Percentiles rank a stretch among this genome's conserved stretches.
Evolutionary conservation across 64 coral and sea anemone genomes (phyloP).

Genomic region (Pocillopora damicornis): DNA sequence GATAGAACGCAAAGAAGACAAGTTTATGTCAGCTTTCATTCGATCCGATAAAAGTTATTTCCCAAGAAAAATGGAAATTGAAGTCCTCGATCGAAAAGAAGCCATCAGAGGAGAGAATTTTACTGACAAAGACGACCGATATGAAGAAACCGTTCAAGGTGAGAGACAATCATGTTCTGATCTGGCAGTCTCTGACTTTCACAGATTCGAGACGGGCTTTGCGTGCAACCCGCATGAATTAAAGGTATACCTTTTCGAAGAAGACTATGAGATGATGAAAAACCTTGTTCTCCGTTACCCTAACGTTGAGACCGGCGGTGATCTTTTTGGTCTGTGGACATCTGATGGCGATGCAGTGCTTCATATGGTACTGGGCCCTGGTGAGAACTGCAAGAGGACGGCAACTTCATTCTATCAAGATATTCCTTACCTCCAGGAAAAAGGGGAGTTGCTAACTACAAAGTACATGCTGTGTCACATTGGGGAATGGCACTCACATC

Average conservation of each 20-base stretch:
- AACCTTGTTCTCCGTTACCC: conserved; percentile 27
- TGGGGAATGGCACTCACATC: conserved; percentile 63
- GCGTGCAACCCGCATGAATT: not conserved
- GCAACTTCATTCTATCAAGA: conserved; percentile 48
- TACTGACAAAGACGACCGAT: too few species aligned
- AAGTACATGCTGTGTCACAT: conserved; percentile 53
- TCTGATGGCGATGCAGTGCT: conserved; percentile 42
- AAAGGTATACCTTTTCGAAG: conserved; percentile 18
- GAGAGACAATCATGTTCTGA: not conserved
- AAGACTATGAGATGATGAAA: conserved; percentile 4
- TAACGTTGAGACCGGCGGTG: conserved; percentile 41
- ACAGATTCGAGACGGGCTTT: not conserved
- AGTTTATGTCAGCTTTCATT: too few species aligned
- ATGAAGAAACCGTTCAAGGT: not conserved
- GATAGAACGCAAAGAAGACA: too few species aligned
- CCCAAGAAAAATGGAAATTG: too few species aligned
- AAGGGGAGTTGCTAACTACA: conserved; percentile 32
- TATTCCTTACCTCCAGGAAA: conserved; percentile 17
- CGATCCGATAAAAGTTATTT: too few species aligned
- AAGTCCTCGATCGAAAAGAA: too few species aligned
- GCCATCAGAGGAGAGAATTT: too few species aligned
- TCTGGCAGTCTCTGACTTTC: too few species aligned
- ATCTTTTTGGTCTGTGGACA: conserved; percentile 58
- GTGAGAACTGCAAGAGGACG: conserved; percentile 7
- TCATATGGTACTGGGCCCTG: conserved; percentile 52